Conservation (phyloP, 1,140 invertebrate genomes). For the Drosophila subpulchrella region DNA sequence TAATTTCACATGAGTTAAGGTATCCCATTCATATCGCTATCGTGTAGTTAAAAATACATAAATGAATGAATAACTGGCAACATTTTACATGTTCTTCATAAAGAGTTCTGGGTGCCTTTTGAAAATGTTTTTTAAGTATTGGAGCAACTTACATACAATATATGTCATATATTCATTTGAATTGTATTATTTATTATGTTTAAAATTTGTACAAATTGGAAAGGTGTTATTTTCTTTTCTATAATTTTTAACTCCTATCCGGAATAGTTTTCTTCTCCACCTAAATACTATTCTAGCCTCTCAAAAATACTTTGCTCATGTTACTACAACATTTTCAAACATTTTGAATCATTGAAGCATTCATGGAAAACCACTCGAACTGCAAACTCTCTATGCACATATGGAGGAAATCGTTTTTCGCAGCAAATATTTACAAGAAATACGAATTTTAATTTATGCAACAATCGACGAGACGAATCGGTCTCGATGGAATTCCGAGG, state of each 20-base stretch:
- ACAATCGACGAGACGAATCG: constrained; percentile 49
- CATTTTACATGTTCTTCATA: neutral
- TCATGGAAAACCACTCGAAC: constrained; percentile 35
- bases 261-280: neutral
- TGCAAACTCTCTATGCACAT: constrained; percentile 29
- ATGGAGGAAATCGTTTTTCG: constrained; percentile 43
- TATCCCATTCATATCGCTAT: neutral
- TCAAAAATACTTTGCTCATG: constrained; percentile 6
- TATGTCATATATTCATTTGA: no score
- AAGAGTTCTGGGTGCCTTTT: no score
- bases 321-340: constrained; percentile 15
- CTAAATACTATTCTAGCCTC: constrained; percentile 9
- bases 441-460: constrained; percentile 69
- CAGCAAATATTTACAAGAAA: constrained; percentile 65
- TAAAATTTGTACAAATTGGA: no score
- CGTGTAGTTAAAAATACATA: neutral
- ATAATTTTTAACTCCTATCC: no score
- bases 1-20: constrained; percentile 2
- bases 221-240: no score
- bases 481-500: constrained; percentile 18
- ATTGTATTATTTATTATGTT: no score
- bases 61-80: neutral
- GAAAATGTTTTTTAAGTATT: no score
- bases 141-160: no score
- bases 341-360: constrained; percentile 30